Conservation (phyloP, 2,797 vertebrate species). For the Lophotriccus pileatus region DNA sequence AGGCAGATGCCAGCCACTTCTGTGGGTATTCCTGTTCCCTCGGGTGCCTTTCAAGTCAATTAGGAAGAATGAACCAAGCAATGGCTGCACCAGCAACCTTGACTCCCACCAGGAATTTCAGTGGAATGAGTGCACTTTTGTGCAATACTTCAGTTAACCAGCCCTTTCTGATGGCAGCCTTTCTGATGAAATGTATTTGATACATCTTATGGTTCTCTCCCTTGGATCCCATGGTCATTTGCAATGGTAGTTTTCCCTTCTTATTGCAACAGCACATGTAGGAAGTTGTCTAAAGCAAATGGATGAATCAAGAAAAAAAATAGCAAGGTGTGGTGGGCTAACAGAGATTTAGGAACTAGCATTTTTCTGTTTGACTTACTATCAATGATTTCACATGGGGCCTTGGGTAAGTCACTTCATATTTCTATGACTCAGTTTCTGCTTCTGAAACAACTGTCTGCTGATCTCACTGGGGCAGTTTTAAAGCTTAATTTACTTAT, state of each 20-base stretch:
- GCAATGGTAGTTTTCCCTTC: neutral
- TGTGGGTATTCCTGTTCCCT: neutral
- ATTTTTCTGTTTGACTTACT: conserved; percentile 18
- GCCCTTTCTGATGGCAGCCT: neutral
- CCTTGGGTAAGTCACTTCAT: conserved; percentile 1
- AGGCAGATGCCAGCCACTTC: neutral
- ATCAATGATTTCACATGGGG: conserved; percentile 11
- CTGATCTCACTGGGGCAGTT: conserved; percentile 41
- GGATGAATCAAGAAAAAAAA: neutral
- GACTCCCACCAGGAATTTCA: neutral
- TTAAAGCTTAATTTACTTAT: conserved; percentile 53
- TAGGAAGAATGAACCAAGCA: neutral
- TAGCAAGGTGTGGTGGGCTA: neutral
- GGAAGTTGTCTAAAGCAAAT: neutral
- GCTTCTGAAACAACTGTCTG: conserved; percentile 35
- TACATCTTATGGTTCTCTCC: neutral
- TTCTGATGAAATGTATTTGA: neutral
- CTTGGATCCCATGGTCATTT: neutral
- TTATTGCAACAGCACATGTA: neutral
- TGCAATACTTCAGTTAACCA: neutral
- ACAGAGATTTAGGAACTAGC: neutral
- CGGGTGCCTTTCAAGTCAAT: neutral
- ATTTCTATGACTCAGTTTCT: conserved; percentile 49
- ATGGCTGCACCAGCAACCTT: neutral
- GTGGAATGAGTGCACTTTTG: neutral